Evolutionary conservation across 2,888 invertebrate species (phyloP).

Genomic region (Drosophila greeni): DNA sequence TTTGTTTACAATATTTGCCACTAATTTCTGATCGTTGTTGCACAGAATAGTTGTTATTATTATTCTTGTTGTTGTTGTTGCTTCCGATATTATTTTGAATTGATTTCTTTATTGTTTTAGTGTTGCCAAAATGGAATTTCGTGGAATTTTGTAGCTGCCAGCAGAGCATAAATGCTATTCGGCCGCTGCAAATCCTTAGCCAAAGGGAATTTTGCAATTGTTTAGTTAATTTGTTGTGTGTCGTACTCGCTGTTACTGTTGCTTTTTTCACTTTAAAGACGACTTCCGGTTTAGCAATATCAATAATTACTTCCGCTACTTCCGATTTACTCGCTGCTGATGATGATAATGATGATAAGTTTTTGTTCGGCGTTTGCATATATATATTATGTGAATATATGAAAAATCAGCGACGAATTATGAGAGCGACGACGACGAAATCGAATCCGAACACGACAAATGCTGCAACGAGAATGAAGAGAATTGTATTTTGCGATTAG

Average conservation of each 20-base stretch:
- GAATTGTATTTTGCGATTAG: slow-evolving; percentile 53
- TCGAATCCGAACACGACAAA: slow-evolving; percentile 72
- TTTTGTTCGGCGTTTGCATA: slow-evolving; percentile 17
- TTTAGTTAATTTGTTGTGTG: slow-evolving; percentile 73
- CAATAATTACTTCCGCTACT: slow-evolving; percentile 16
- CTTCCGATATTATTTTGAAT: slow-evolving; percentile 9
- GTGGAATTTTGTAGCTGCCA: slow-evolving; percentile 59
- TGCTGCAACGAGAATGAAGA: slow-evolving; percentile 77
- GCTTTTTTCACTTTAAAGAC: slow-evolving; percentile 26
- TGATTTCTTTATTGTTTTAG: slow-evolving; percentile 45
- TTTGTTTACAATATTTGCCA: slow-evolving; percentile 19
- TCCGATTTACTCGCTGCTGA: slow-evolving; percentile 20
- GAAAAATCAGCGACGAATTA: slow-evolving; percentile 35
- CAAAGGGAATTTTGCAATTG: slow-evolving; percentile 78
- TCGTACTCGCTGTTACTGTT: slow-evolving; percentile 35
- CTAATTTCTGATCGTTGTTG: slow-evolving; percentile 17
- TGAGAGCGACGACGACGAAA: slow-evolving; percentile 43
- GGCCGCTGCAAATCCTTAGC: slow-evolving; percentile 65
- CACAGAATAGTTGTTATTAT: too few relatives aligned
- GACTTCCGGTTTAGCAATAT: slow-evolving; percentile 13
- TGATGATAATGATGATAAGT: slow-evolving; percentile 20
- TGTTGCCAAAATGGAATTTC: slow-evolving; percentile 69
- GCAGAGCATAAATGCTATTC: slow-evolving; percentile 62
- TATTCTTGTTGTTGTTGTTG: slow-evolving; percentile 6
- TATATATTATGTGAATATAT: too few relatives aligned